These are phyloP conservation scores for Drosophila ironensis DNA, from an alignment of 1,140 invertebrate species.

Conservation along the genomic window DNA sequence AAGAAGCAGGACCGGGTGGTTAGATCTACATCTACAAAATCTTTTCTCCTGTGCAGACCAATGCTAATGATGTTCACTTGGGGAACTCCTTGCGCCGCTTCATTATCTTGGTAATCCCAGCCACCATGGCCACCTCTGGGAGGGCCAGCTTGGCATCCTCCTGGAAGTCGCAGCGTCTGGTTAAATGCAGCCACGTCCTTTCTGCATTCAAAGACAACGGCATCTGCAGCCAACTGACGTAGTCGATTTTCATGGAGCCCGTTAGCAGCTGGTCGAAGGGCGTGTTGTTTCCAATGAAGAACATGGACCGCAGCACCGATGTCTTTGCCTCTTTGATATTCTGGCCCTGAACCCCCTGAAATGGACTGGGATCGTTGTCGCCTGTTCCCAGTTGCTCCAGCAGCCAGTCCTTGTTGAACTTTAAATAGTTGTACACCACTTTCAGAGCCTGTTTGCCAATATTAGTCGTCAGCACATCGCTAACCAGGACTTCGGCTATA, in stretches of 20 bases:
- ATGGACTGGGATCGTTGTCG: slow-evolving; percentile 66
- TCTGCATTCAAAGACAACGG: slow-evolving; percentile 84
- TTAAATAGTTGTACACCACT: slow-evolving; percentile 86
- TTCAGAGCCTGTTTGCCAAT: slow-evolving; percentile 84
- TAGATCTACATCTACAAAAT: background rate
- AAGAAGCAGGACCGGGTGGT: too few relatives aligned
- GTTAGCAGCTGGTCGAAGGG: slow-evolving; percentile 87
- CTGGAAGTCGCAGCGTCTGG: slow-evolving; percentile 83
- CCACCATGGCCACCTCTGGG: slow-evolving; percentile 81
- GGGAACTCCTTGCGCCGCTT: slow-evolving; percentile 67
- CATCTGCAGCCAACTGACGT: slow-evolving; percentile 83
- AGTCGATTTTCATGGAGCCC: slow-evolving; percentile 84
- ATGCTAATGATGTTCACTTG: slow-evolving; percentile 58
- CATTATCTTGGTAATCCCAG: slow-evolving; percentile 78
- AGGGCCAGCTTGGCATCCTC: slow-evolving; percentile 76
- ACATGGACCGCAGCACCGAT: slow-evolving; percentile 87
- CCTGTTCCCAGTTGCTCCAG: slow-evolving; percentile 84
- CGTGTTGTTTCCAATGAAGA: slow-evolving; percentile 87
- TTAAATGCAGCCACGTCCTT: slow-evolving; percentile 83
- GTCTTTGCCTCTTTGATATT: slow-evolving; percentile 83
- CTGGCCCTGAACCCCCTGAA: slow-evolving; percentile 72
- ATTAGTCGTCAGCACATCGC: slow-evolving; percentile 83
- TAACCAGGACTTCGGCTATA: slow-evolving; percentile 83
- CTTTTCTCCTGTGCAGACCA: background rate
- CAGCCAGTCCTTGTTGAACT: slow-evolving; percentile 86